A percentile compares a stretch with the other conserved stretches of the same genome.
Evolutionary conservation across 2,888 invertebrate species (phyloP).

Genomic region (Epistrophella euchroma): DNA sequence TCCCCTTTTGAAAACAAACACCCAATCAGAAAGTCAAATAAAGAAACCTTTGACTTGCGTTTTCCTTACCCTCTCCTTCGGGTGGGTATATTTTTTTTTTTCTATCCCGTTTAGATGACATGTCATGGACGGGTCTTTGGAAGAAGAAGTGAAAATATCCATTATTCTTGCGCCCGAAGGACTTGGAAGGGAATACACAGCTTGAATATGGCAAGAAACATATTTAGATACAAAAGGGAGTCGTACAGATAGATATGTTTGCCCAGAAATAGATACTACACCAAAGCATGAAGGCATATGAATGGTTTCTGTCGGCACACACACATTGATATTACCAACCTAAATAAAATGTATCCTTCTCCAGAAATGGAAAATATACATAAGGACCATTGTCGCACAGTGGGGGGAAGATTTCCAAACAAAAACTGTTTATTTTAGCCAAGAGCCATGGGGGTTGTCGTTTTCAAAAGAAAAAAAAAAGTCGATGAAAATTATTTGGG

Average conservation of each 20-base stretch:
- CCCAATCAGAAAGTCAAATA: slow-evolving; percentile 76
- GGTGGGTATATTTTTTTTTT: slow-evolving; percentile 11
- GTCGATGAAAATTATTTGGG: slow-evolving; percentile 16
- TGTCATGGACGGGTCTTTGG: slow-evolving; percentile 55
- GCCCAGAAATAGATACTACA: slow-evolving; percentile 66
- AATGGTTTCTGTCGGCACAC: slow-evolving; percentile 17
- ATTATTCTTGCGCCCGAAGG: slow-evolving; percentile 58
- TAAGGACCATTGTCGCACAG: slow-evolving; percentile 3
- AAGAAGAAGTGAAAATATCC: slow-evolving; percentile 64
- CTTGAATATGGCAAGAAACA: slow-evolving; percentile 66
- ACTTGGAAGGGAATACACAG: slow-evolving; percentile 50
- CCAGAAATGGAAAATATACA: slow-evolving; percentile 52
- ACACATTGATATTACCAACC: too few relatives aligned
- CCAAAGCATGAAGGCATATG: slow-evolving; percentile 3
- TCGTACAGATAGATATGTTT: slow-evolving; percentile 50
- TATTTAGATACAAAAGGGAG: slow-evolving; percentile 66
- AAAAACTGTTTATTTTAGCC: slow-evolving; percentile 67
- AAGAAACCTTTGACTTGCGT: slow-evolving; percentile 75
- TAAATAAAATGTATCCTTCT: slow-evolving; percentile 53
- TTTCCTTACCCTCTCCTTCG: slow-evolving; percentile 54
- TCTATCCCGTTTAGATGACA: slow-evolving; percentile 49
- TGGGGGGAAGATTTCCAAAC: slow-evolving; percentile 48
- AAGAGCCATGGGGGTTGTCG: slow-evolving; percentile 56
- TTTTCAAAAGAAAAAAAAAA: slow-evolving; percentile 16
- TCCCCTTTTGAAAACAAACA: slow-evolving; percentile 66